phyloP scores from a whole-genome alignment of 2,113 vertebrate genomes.

The Tupaia chinensis region DNA sequence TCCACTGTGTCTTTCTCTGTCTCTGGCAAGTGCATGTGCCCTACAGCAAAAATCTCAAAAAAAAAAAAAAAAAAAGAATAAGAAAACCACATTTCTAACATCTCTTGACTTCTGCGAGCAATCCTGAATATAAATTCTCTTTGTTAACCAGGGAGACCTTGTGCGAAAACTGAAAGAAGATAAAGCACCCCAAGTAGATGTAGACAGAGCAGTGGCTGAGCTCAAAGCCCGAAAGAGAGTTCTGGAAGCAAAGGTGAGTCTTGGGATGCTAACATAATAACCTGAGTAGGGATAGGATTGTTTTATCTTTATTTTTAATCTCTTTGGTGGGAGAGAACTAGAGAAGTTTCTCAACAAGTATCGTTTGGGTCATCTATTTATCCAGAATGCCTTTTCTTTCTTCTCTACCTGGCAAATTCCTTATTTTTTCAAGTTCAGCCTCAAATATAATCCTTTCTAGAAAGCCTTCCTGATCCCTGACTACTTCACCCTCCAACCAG shows the following conservation, averaged over 20 bases:
- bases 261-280: slow-evolving; percentile 4
- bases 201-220: slow-evolving; percentile 96
- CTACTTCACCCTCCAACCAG: background rate
- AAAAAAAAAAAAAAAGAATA: too few relatives aligned
- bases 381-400: background rate
- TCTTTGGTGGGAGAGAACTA: background rate
- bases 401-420: background rate
- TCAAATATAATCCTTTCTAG: background rate
- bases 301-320: background rate
- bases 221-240: slow-evolving; percentile 95
- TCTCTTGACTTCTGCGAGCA: slow-evolving; percentile 35
- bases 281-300: background rate
- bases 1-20: too few relatives aligned
- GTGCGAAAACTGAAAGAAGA: slow-evolving; percentile 96
- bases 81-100: background rate
- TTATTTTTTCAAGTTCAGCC: background rate
- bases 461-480: background rate
- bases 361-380: background rate
- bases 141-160: slow-evolving; percentile 91
- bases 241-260: slow-evolving; percentile 95
- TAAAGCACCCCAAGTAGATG: slow-evolving; percentile 94
- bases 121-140: background rate
- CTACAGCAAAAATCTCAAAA: too few relatives aligned
- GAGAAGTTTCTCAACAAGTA: slow-evolving; percentile 6
- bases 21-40: too few relatives aligned